Evolutionary conservation across 2,888 invertebrate species (phyloP), one percentile per base, ranked within the genome.

Genomic region (Operophtera brumata): DNA sequence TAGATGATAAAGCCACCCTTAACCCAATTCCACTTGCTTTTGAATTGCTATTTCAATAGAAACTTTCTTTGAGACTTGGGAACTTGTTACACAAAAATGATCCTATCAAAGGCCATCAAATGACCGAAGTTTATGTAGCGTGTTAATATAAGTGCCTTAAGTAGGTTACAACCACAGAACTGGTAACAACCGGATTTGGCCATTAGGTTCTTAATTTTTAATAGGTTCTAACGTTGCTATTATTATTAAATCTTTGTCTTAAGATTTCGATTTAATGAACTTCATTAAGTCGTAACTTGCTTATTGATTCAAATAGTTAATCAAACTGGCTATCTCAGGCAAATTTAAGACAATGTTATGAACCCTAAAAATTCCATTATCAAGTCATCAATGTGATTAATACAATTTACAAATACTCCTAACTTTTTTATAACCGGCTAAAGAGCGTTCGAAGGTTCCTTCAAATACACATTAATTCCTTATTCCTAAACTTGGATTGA

Each of bases 81-180:
- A 75, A 76, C 69, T 73, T 73, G 66, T 72, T 75, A 70, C 64
- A 58, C 63, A 65, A 73, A 73, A 75, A 71, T 65, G 63, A 64
- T 66, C 66, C 64, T 67, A 54, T 63, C 62, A 54, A 59, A 67
- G 59, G 61, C 64, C 65, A 66, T 72, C 62, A 71, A 75, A 74
- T 71, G 71, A 69, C 66, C 65, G 66, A 78, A 77, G 73, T 77
- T 76, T 69, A 50, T 61, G 61, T 55, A 65, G 62, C 60, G 65
- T 61, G 42, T 56, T 57, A 45, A 53, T 57, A 60, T 48, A 64
- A 59, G 47, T 44, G 37, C 35, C 30, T 43, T 12, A 6, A 28
- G 37, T 50, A 44, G 26, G 2, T 30, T 20, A 20, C 20, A 30
- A 30, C 30, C 1, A 10, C 26, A 30, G 42, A 9, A 47, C 42